Percentiles rank a stretch among this genome's conserved stretches.
Evolutionary conservation across 2,113 vertebrate species (phyloP).

Genomic region (Bagarius yarrelli): DNA sequence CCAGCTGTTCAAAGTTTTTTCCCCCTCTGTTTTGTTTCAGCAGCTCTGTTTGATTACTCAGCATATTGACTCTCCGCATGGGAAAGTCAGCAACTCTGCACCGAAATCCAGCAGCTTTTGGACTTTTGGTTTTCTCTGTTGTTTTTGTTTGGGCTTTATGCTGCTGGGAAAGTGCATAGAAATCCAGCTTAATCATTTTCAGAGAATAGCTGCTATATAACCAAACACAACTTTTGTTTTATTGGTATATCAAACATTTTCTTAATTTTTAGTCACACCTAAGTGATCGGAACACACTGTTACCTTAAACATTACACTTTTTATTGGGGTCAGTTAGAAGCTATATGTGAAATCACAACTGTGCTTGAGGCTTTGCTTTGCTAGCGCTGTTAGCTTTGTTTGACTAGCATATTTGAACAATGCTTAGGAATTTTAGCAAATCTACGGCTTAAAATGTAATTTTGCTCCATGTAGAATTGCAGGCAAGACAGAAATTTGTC

Average conservation of each 20-base stretch:
- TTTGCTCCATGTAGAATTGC: no score
- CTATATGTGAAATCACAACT: not conserved
- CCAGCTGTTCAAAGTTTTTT: not conserved
- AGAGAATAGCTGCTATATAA: not conserved
- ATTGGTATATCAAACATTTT: not conserved
- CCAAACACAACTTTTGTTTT: not conserved
- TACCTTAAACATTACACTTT: not conserved
- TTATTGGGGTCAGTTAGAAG: not conserved
- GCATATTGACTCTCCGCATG: conserved; percentile 61
- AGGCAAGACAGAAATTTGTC: not conserved
- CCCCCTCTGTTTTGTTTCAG: not conserved
- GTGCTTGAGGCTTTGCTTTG: not conserved
- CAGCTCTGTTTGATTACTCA: conserved; percentile 54
- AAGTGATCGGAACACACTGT: not conserved
- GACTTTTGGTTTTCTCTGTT: conserved; percentile 50
- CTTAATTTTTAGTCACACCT: not conserved
- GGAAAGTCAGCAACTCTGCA: conserved; percentile 54
- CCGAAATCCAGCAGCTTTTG: conserved; percentile 55
- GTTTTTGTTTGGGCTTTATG: conserved; percentile 52
- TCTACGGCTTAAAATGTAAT: not conserved
- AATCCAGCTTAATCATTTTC: conserved; percentile 3
- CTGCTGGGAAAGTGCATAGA: conserved; percentile 39
- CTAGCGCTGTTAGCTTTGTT: conserved; percentile 9
- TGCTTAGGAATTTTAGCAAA: not conserved
- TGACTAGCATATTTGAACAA: not conserved